Percentiles rank a stretch among this genome's conserved stretches.
These are phyloP conservation scores for Nipponia nippon DNA, from an alignment of 2,113 vertebrate genomes.

Conservation along the genomic window DNA sequence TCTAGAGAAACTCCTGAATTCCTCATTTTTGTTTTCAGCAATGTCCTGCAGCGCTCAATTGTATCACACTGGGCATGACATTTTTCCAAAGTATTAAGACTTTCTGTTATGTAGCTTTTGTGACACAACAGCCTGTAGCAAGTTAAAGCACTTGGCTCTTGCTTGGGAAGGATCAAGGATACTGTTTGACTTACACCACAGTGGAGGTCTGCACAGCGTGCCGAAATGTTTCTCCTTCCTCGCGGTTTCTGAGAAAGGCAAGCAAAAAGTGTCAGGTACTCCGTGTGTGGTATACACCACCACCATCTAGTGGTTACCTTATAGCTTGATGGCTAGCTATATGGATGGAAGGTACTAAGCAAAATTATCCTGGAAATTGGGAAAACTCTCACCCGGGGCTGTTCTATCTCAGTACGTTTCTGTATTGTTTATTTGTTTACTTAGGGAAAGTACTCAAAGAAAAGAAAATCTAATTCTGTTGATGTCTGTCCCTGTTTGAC, in stretches of 20 bases:
- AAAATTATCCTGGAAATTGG: not conserved
- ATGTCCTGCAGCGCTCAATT: not conserved
- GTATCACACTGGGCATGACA: not conserved
- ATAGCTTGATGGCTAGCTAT: not conserved
- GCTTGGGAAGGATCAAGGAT: not conserved
- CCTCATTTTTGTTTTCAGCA: not conserved
- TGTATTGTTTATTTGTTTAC: not conserved
- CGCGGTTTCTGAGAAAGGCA: not conserved
- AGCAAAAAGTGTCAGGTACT: not conserved
- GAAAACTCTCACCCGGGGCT: not conserved
- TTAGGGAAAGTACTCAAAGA: not conserved
- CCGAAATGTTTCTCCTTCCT: not conserved
- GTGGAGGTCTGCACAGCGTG: not conserved
- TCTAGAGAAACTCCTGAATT: not conserved
- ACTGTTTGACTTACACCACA: not conserved
- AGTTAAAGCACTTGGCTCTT: not conserved
- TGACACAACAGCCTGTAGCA: not conserved
- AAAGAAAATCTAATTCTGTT: not conserved
- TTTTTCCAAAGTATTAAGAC: not conserved
- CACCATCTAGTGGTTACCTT: constrained; percentile 19
- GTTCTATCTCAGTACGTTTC: not conserved
- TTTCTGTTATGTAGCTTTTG: not conserved
- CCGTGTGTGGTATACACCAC: not conserved
- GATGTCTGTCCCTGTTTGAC: not conserved
- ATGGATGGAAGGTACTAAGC: not conserved